phyloP scores from a whole-genome alignment of 2,113 vertebrate genomes.

The Hemiscyllium ocellatum region DNA sequence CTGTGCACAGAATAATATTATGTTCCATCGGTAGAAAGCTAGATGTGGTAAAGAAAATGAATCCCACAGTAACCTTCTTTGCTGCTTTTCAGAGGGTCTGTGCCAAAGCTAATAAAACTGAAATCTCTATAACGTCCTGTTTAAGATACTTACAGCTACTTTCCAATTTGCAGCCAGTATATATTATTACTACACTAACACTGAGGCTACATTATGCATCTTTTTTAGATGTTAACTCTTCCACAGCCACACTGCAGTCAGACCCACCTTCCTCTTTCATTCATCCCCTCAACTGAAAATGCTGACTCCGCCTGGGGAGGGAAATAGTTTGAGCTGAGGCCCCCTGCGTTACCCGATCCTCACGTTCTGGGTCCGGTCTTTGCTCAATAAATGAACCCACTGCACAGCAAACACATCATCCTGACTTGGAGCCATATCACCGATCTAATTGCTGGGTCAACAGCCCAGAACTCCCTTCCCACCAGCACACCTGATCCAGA shows the following conservation, averaged over 20 bases:
- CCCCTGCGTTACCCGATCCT: background rate
- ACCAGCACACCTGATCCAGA: background rate
- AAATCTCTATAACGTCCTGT: slow-evolving; percentile 37
- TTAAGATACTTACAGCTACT: slow-evolving; percentile 35
- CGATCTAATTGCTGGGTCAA: background rate
- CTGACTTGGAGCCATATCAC: background rate
- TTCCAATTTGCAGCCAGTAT: slow-evolving; percentile 28
- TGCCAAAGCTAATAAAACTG: slow-evolving; percentile 37
- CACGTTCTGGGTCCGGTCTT: background rate
- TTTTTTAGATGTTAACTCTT: slow-evolving; percentile 27
- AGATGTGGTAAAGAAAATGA: slow-evolving; percentile 37
- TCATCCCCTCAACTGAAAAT: background rate
- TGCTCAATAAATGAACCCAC: background rate
- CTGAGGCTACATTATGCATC: slow-evolving; percentile 30
- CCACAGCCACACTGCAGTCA: background rate
- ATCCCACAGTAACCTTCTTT: slow-evolving; percentile 36
- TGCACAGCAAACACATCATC: background rate
- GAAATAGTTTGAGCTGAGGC: background rate
- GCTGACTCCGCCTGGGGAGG: background rate
- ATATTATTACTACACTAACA: slow-evolving; percentile 28
- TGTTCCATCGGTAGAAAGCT: slow-evolving; percentile 35
- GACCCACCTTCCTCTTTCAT: background rate
- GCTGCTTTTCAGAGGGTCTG: background rate
- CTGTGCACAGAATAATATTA: slow-evolving; percentile 37
- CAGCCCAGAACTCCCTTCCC: background rate